These are phyloP conservation scores for Pherbina coryleti DNA, from an alignment of 2,888 invertebrate genomes.

Conservation along the genomic window DNA sequence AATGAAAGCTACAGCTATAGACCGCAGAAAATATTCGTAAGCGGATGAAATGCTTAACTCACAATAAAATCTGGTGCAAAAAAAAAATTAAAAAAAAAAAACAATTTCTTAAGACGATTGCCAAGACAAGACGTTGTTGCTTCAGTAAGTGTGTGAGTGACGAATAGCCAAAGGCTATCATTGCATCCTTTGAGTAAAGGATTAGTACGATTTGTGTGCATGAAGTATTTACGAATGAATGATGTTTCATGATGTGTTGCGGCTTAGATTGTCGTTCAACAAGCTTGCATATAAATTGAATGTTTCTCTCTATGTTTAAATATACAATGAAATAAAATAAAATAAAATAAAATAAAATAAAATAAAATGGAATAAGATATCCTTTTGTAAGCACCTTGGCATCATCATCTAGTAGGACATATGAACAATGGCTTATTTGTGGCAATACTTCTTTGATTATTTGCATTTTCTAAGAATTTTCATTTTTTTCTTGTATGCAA, in stretches of 20 bases:
- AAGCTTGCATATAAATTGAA: too few relatives aligned
- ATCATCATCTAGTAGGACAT: too few relatives aligned
- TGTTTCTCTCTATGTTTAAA: too few relatives aligned
- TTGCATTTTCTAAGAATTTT: too few relatives aligned
- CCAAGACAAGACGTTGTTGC: background rate
- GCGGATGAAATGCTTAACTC: constrained; percentile 3
- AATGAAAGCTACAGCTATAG: constrained; percentile 25
- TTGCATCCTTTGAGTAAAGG: constrained; percentile 33
- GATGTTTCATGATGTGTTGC: constrained; percentile 29
- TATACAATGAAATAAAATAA: too few relatives aligned
- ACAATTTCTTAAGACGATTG: background rate
- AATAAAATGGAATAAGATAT: too few relatives aligned
- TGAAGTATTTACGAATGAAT: constrained; percentile 27
- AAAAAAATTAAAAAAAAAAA: background rate
- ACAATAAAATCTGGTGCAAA: background rate
- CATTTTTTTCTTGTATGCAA: too few relatives aligned
- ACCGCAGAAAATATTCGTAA: constrained; percentile 13
- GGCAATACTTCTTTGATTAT: too few relatives aligned
- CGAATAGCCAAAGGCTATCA: constrained; percentile 36
- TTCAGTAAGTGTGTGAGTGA: constrained; percentile 8
- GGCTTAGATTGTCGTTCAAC: background rate
- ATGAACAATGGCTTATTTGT: too few relatives aligned
- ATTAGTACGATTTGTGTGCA: constrained; percentile 1
- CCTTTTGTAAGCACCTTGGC: too few relatives aligned
- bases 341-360: too few relatives aligned